phyloP scores from a whole-genome alignment of 2,113 vertebrate genomes.

The Ochotona princeps region DNA sequence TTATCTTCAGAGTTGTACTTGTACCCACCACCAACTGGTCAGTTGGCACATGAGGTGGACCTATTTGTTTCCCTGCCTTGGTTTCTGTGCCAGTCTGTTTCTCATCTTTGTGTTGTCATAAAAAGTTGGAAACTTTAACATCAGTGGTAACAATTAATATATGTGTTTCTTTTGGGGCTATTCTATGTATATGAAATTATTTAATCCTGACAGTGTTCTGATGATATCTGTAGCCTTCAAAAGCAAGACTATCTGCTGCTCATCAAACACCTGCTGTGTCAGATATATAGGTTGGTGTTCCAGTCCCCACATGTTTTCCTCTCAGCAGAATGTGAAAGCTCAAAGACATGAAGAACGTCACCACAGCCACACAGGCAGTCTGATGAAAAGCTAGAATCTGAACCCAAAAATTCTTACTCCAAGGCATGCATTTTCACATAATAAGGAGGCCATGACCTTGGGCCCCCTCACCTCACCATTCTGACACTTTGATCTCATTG shows the following conservation, averaged over 20 bases:
- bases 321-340: conserved; percentile 17
- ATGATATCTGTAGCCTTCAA: not conserved
- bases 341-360: not conserved
- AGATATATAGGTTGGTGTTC: not conserved
- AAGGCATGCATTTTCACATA: not conserved
- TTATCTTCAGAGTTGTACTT: not conserved
- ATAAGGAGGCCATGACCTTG: not conserved
- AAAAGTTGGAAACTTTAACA: conserved; percentile 8
- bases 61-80: not conserved
- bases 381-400: not conserved
- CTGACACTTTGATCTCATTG: not conserved
- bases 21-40: conserved; percentile 3
- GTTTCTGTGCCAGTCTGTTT: not conserved
- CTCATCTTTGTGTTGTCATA: conserved; percentile 16
- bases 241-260: not conserved
- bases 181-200: not conserved
- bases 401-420: not conserved
- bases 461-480: not conserved
- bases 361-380: not conserved
- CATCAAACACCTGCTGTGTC: not conserved
- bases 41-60: conserved; percentile 5
- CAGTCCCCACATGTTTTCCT: not conserved
- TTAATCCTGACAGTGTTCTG: not conserved
- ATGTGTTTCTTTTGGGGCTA: not conserved
- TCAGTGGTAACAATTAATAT: not conserved